Evolutionary conservation across 2,797 vertebrate genomes (phyloP), one percentile per base, ranked within the genome.

Genomic region (Botia kubotai): DNA sequence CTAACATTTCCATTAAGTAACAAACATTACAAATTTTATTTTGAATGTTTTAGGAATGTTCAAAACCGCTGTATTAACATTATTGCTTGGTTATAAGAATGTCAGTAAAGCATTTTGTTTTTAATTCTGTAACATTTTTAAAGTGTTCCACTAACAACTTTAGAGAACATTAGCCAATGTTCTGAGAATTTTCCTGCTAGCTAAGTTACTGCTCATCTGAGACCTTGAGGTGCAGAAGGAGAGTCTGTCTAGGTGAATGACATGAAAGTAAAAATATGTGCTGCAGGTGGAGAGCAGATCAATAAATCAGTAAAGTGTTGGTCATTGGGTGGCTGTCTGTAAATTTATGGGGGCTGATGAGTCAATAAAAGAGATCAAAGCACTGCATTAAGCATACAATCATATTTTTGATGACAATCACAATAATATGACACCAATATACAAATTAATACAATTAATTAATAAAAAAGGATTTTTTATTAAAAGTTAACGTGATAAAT

Each of bases 231-330:
- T 57, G 13, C 7, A 29, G 39, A 26, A 70, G 29, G 39, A 70
- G 39, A 70, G 14, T 52, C 13, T 65, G 77, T 66, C 10, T 62
- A 62, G 48, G 46, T 39, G 55, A 65, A 63, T 72, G 77, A 8
- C 43, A 36, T 62, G 69, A 16, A 55, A 72, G 48, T 7, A 75
- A 57, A 29, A 62, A 72, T 55, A 63, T 62, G 60, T 29, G 60
- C 60, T 72, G 55, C 48, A 70, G 75, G 21, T 81, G 48, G 69
- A 82, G 62, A 80, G 63, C 73, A 82, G 50, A 60, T 82, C 82
- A 67, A 80, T 82, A 74, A 69, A 84, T 82, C 68, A 70, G 58
- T 79, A 29, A 73, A 76, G 52, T 75, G 55, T 62, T 43, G 50
- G 58, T 65, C 65, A 43, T 26, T 23, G 48, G 21, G 52, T 52